Evolutionary conservation across 2,797 vertebrate genomes (phyloP).

Genomic region (Pyrrhura leucotis): DNA sequence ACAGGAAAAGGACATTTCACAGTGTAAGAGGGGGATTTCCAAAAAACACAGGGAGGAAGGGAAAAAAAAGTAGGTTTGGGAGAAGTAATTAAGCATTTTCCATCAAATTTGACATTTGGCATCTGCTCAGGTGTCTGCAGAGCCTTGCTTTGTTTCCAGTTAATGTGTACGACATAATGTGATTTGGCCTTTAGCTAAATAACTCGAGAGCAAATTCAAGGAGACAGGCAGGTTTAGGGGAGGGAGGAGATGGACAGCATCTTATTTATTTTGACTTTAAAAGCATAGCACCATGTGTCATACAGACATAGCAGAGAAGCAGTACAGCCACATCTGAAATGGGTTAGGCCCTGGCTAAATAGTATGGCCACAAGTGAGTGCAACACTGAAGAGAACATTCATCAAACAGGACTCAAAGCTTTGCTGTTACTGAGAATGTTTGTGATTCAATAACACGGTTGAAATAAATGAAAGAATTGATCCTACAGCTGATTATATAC

Average conservation of each 20-base stretch:
- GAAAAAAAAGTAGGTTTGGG: neutral
- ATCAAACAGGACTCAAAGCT: neutral
- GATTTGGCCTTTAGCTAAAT: slow-evolving; percentile 14
- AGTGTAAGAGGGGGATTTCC: neutral
- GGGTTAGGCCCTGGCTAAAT: neutral
- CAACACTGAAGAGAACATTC: neutral
- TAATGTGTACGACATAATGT: neutral
- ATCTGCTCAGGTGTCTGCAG: slow-evolving; percentile 54
- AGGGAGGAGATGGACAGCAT: neutral
- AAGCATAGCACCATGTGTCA: neutral
- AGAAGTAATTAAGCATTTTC: slow-evolving; percentile 65
- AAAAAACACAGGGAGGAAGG: neutral
- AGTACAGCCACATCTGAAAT: neutral
- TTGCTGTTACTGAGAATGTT: neutral
- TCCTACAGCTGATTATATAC: neutral
- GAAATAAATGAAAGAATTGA: neutral
- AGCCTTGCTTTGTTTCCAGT: slow-evolving; percentile 19
- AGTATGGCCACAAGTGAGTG: neutral
- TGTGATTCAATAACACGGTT: neutral
- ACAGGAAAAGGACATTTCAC: neutral
- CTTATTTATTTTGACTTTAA: neutral
- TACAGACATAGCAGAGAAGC: neutral
- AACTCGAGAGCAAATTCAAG: neutral
- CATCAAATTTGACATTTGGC: slow-evolving; percentile 55
- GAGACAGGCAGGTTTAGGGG: neutral